Evolutionary conservation across 92 coral and sea anemone species (phyloP).

Genomic region (Isaurus tuberculatus): DNA sequence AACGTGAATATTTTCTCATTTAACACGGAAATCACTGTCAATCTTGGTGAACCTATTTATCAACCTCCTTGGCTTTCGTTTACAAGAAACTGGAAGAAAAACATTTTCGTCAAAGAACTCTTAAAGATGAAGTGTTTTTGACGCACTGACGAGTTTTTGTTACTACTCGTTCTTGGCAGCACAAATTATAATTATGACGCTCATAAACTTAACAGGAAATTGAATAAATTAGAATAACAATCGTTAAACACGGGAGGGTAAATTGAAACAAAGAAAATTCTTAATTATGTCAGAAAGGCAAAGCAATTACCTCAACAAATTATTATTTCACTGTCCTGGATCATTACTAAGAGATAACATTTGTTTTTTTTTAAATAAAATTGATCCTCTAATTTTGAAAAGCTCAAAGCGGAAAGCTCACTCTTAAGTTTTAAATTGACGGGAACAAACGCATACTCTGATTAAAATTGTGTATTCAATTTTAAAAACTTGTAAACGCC

Average conservation of each 20-base stretch:
- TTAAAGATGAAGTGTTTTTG: not conserved
- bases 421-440: too few species aligned
- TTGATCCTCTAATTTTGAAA: too few species aligned
- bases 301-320: not conserved
- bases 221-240: slow-evolving; percentile 39
- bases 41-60: not conserved
- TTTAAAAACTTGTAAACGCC: too few species aligned
- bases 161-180: not conserved
- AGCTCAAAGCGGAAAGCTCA: too few species aligned
- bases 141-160: not conserved
- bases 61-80: not conserved
- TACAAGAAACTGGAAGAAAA: not conserved
- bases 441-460: too few species aligned
- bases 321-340: too few species aligned
- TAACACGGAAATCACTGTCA: slow-evolving; percentile 1
- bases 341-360: too few species aligned
- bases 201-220: not conserved
- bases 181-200: slow-evolving; percentile 37
- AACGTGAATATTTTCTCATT: not conserved
- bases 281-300: not conserved
- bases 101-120: slow-evolving; percentile 19
- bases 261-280: not conserved
- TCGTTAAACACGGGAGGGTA: not conserved
- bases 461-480: too few species aligned
- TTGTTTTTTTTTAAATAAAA: not conserved